Evolutionary conservation across 1,140 invertebrate genomes (phyloP).

Genomic region (Hycleus cichorii): DNA sequence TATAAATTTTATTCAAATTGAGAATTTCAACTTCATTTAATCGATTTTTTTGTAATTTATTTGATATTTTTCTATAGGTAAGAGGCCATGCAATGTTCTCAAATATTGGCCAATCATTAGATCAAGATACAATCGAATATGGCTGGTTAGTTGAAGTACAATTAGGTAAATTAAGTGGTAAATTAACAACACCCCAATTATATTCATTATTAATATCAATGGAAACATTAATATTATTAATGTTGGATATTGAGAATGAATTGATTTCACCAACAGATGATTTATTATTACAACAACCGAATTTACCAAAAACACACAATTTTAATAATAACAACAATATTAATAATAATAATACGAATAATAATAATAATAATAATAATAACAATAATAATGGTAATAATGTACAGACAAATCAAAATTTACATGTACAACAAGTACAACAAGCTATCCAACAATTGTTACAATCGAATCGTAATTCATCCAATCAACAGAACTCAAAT

Average conservation of each 20-base stretch:
- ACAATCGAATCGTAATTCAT: constrained; percentile 22
- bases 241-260: constrained; percentile 83
- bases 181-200: constrained; percentile 71
- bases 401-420: constrained; percentile 4
- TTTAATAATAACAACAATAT: background rate
- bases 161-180: constrained; percentile 72
- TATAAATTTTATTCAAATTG: no score
- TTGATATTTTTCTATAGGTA: constrained; percentile 44
- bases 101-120: constrained; percentile 76
- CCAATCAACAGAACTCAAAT: constrained; percentile 7
- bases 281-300: constrained; percentile 25
- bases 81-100: constrained; percentile 97
- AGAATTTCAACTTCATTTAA: background rate
- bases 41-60: background rate
- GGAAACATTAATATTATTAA: constrained; percentile 82
- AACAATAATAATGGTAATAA: background rate
- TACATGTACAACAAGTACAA: constrained; percentile 29
- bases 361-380: background rate
- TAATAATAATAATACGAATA: background rate
- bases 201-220: constrained; percentile 79
- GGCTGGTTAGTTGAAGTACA: constrained; percentile 87
- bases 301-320: constrained; percentile 22
- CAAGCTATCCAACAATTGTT: constrained; percentile 36
- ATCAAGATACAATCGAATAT: constrained; percentile 94
- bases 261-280: constrained; percentile 58